Conservation (phyloP, 92 coral and sea anemone species). For the Porites divaricata region DNA sequence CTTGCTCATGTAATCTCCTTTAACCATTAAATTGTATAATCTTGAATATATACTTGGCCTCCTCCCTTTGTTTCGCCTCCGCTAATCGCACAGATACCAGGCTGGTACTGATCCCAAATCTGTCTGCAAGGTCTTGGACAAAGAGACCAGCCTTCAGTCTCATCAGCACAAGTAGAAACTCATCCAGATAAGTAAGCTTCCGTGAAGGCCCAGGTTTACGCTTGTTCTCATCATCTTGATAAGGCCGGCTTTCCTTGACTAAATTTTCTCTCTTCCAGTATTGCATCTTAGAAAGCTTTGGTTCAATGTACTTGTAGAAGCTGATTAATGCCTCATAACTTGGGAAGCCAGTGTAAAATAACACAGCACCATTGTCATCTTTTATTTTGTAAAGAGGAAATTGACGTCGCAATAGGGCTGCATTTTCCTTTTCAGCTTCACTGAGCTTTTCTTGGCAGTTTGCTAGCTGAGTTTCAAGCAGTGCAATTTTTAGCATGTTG, state of each 20-base stretch:
- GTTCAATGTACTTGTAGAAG: conserved; percentile 23
- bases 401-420: conserved; percentile 17
- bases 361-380: conserved; percentile 41
- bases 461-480: conserved; percentile 23
- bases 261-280: conserved; percentile 44
- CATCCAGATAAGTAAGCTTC: conserved; percentile 36
- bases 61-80: too few relatives aligned
- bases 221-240: conserved; percentile 35
- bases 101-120: conserved; percentile 57
- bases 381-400: conserved; percentile 35
- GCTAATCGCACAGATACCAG: too few relatives aligned
- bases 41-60: too few relatives aligned
- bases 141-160: conserved; percentile 69
- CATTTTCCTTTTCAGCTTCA: conserved; percentile 14
- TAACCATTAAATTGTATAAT: too few relatives aligned
- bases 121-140: conserved; percentile 54
- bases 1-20: too few relatives aligned
- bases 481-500: conserved; percentile 24
- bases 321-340: conserved; percentile 45
- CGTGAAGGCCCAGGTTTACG: conserved; percentile 30
- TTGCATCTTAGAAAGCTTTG: conserved; percentile 35
- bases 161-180: conserved; percentile 54
- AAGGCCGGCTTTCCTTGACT: conserved; percentile 36
- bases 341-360: conserved; percentile 68
- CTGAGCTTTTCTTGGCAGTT: conserved; percentile 25